Percentiles rank a stretch among this genome's conserved stretches.
These are phyloP conservation scores for Scaptomyza tumidula DNA, from an alignment of 2,888 invertebrate genomes.

Conservation along the genomic window DNA sequence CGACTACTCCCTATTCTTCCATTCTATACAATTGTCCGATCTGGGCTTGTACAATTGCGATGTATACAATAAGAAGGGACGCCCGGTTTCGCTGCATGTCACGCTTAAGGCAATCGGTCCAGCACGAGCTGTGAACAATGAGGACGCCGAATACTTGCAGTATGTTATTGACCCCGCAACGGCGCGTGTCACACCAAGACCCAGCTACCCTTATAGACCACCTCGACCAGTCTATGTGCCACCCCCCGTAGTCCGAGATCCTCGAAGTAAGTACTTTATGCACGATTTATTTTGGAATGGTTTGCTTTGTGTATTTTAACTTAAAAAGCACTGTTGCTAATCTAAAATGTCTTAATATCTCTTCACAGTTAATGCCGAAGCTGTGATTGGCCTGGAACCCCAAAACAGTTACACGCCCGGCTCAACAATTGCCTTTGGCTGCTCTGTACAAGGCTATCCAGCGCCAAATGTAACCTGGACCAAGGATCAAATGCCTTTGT, in stretches of 20 bases:
- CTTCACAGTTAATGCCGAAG: slow-evolving; percentile 85
- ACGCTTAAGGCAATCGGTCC: slow-evolving; percentile 90
- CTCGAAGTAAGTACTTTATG: slow-evolving; percentile 59
- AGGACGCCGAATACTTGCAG: slow-evolving; percentile 87
- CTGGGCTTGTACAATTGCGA: slow-evolving; percentile 95
- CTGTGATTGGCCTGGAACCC: slow-evolving; percentile 86
- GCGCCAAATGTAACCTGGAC: slow-evolving; percentile 92
- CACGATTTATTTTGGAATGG: slow-evolving; percentile 36
- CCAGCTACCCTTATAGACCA: slow-evolving; percentile 84
- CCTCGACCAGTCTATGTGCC: slow-evolving; percentile 80
- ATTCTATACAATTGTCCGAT: slow-evolving; percentile 88
- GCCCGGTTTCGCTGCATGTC: slow-evolving; percentile 91
- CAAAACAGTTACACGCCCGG: slow-evolving; percentile 87
- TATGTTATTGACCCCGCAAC: slow-evolving; percentile 87
- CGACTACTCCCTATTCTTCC: slow-evolving; percentile 91
- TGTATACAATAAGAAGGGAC: slow-evolving; percentile 92
- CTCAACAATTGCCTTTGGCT: slow-evolving; percentile 89
- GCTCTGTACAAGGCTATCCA: slow-evolving; percentile 92
- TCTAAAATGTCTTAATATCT: neutral
- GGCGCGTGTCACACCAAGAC: slow-evolving; percentile 79
- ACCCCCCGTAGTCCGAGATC: slow-evolving; percentile 58
- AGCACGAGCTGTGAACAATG: slow-evolving; percentile 86
- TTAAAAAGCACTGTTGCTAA: neutral
- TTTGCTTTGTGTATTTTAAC: slow-evolving; percentile 9
- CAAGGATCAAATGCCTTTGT: slow-evolving; percentile 88